A percentile compares a stretch with the other conserved stretches of the same genome.
These are phyloP conservation scores for Cephus pulcher DNA, from an alignment of 2,888 invertebrate genomes.

Conservation along the genomic window DNA sequence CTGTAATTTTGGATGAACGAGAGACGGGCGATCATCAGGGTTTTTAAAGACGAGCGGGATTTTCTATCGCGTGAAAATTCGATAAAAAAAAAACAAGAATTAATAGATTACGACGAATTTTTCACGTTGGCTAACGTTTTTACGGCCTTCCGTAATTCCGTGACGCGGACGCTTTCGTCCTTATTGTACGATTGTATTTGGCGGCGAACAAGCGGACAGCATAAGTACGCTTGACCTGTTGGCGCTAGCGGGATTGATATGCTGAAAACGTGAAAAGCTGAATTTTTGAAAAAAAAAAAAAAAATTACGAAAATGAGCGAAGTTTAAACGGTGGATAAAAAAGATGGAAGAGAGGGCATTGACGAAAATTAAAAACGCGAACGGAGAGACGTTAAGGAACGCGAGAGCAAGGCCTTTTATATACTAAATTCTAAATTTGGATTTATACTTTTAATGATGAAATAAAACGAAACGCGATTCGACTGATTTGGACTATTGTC, in stretches of 20 bases:
- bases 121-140: no score
- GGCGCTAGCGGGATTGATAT: no score
- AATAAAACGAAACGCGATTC: slow-evolving; percentile 18
- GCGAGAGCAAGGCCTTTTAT: slow-evolving; percentile 37
- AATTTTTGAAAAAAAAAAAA: slow-evolving; percentile 1
- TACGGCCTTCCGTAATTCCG: no score
- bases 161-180: no score
- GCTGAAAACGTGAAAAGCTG: neutral
- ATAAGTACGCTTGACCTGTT: neutral
- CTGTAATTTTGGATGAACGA: slow-evolving; percentile 19
- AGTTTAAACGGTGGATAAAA: no score
- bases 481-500: slow-evolving; percentile 26
- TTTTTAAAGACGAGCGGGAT: neutral
- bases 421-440: slow-evolving; percentile 39
- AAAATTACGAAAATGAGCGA: no score
- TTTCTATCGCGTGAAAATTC: neutral
- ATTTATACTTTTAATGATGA: slow-evolving; percentile 34
- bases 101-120: no score
- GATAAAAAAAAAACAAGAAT: neutral
- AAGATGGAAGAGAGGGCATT: neutral
- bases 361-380: neutral
- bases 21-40: neutral
- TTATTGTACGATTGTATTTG: no score
- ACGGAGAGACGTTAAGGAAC: neutral
- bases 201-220: neutral